These are phyloP conservation scores for Rutilus rutilus DNA, from an alignment of 2,113 vertebrate genomes.

Conservation along the genomic window DNA sequence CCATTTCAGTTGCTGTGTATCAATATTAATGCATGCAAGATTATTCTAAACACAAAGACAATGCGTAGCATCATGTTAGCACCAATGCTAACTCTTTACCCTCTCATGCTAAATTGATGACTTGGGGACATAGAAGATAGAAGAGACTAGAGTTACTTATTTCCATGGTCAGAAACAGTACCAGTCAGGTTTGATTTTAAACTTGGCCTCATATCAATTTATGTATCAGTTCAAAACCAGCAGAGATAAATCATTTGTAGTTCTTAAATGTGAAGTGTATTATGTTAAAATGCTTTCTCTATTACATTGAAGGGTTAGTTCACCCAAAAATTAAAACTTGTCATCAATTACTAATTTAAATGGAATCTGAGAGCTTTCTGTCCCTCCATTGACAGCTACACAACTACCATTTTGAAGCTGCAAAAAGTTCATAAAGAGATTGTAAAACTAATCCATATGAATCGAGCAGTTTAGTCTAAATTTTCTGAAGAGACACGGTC, in stretches of 20 bases:
- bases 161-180: not conserved
- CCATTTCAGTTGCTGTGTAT: not conserved
- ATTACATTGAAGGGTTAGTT: too few relatives aligned
- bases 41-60: not conserved
- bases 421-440: too few relatives aligned
- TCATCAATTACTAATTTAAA: too few relatives aligned
- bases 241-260: constrained; percentile 18
- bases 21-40: constrained; percentile 18
- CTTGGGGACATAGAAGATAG: not conserved
- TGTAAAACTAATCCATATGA: too few relatives aligned
- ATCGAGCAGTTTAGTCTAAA: too few relatives aligned
- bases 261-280: constrained; percentile 25
- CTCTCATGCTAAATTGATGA: not conserved
- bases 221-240: not conserved
- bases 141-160: not conserved
- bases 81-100: not conserved
- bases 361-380: too few relatives aligned
- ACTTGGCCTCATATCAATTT: not conserved
- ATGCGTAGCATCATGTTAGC: not conserved
- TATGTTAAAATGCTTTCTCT: constrained; percentile 4
- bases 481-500: too few relatives aligned
- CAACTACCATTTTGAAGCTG: too few relatives aligned
- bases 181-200: constrained; percentile 1
- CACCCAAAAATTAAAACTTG: too few relatives aligned
- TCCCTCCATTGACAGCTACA: too few relatives aligned